Percentiles rank a stretch among this genome's conserved stretches.
These are phyloP conservation scores for Marcusenius ussheri DNA, from an alignment of 2,113 vertebrate genomes.

Conservation along the genomic window DNA sequence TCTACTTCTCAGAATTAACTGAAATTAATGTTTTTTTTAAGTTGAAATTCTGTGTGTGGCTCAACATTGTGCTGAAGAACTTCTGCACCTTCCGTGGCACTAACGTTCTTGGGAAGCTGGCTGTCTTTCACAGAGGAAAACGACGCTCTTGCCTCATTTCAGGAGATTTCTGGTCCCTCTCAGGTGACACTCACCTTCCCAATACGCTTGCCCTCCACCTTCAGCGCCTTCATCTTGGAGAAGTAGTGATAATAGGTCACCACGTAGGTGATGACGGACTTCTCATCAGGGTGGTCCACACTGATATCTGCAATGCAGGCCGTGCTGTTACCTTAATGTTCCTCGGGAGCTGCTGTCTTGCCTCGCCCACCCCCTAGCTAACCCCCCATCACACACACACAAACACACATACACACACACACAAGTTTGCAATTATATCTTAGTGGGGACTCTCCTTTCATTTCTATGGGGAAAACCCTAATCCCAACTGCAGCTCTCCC, in stretches of 20 bases:
- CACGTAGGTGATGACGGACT: conserved; percentile 95
- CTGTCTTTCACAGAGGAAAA: not conserved
- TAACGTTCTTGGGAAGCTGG: not conserved
- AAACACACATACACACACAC: not conserved
- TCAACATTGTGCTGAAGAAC: not conserved
- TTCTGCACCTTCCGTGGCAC: not conserved
- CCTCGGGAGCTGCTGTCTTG: not conserved
- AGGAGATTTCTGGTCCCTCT: not conserved
- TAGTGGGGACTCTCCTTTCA: not conserved
- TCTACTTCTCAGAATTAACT: not conserved
- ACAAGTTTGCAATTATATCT: not conserved
- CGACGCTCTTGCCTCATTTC: not conserved
- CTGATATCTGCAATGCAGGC: conserved; percentile 75
- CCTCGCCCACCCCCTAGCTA: not conserved
- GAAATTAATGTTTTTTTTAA: not conserved
- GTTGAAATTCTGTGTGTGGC: not conserved
- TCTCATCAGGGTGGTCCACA: conserved; percentile 94
- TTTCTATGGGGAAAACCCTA: not conserved
- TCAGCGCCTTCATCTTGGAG: conserved; percentile 98
- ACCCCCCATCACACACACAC: not conserved
- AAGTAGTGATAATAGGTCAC: conserved; percentile 98
- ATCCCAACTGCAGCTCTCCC: too few species aligned
- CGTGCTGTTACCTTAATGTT: not conserved
- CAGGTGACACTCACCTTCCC: conserved; percentile 72
- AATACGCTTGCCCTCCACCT: conserved; percentile 92